Base-by-base conservation (phyloP, 2,888 invertebrate genomes). In the Acanthococcus lagerstroemiae region DNA sequence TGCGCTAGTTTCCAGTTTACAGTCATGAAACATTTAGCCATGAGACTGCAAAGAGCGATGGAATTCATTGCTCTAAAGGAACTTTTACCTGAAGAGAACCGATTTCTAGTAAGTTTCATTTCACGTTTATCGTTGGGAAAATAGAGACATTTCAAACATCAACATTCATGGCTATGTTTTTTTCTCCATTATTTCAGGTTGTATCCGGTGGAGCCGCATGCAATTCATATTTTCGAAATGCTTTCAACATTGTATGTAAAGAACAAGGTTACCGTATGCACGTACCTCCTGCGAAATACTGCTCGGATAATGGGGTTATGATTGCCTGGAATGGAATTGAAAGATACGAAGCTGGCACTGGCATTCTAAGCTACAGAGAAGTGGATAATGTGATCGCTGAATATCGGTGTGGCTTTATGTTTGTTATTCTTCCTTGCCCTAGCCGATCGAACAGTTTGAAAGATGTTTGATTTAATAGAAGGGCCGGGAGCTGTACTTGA, bases 271-370 rank as follows among this genome's bases (percentile, higher is more conserved):
- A 84, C 72, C 79, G 78, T 73, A 78, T 90, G 4, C 79, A 83
- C 66, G 82, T 88, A 67, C 95, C 96, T 15, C 88, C 92, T 3
- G 84, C 87, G 22, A 81, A 82, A 73, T 81, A 94, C 9, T 99
- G 99, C 75, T 95, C 94, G 0, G 99, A 99, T 76, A 99, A 99
- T 81, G 99, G 97, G 6, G 83, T 95, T 30, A 99, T 99, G 99
- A 91, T 99, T 72, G 97, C 97, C 19, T 97, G 97, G 95, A 95
- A 95, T 80, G 96, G 93, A 7, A 79, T 94, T 60, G 95, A 96
- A 77, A 87, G 84, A 76, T 81, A 83, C 72, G 77, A 73, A 65
- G 76, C 75, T 24, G 77, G 80, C 21, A 71, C 78, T 68, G 84
- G 83, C 60, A 70, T 79, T 67, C 68, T 75, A 44, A 73, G 72